These are phyloP conservation scores for Melanotaenia boesemani DNA, from an alignment of 2,797 vertebrate species.

Conservation along the genomic window DNA sequence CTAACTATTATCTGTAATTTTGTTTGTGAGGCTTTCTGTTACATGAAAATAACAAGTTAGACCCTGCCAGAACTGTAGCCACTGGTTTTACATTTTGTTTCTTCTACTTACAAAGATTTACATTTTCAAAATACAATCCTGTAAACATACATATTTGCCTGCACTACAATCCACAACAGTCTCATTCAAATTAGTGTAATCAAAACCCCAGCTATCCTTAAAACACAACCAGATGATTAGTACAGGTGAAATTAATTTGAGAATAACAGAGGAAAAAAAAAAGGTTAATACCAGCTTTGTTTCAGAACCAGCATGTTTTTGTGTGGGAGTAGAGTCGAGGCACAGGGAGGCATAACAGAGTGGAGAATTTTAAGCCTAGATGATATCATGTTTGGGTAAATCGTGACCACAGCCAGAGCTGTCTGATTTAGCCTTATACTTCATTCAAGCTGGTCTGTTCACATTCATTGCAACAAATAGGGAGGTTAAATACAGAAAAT, in stretches of 20 bases:
- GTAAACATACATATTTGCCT: slow-evolving; percentile 3
- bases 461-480: slow-evolving; percentile 57
- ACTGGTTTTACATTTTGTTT: slow-evolving; percentile 24
- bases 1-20: slow-evolving; percentile 13
- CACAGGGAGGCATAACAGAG: slow-evolving; percentile 55
- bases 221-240: slow-evolving; percentile 28
- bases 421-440: slow-evolving; percentile 52
- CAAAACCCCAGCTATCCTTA: slow-evolving; percentile 17
- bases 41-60: background rate
- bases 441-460: slow-evolving; percentile 61
- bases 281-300: slow-evolving; percentile 41
- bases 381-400: slow-evolving; percentile 42
- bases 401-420: slow-evolving; percentile 57
- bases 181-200: slow-evolving; percentile 7
- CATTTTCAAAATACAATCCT: slow-evolving; percentile 11
- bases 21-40: slow-evolving; percentile 13
- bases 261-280: slow-evolving; percentile 30
- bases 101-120: slow-evolving; percentile 18
- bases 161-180: slow-evolving; percentile 2
- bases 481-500: slow-evolving; percentile 51
- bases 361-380: slow-evolving; percentile 42
- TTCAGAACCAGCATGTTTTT: slow-evolving; percentile 48
- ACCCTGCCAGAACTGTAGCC: slow-evolving; percentile 23
- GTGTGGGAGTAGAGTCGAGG: slow-evolving; percentile 63
- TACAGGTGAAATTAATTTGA: slow-evolving; percentile 15